Percentiles rank a stretch among this genome's conserved stretches.
Evolutionary conservation across 2,888 invertebrate species (phyloP).

Genomic region (Temnothorax ravouxi): DNA sequence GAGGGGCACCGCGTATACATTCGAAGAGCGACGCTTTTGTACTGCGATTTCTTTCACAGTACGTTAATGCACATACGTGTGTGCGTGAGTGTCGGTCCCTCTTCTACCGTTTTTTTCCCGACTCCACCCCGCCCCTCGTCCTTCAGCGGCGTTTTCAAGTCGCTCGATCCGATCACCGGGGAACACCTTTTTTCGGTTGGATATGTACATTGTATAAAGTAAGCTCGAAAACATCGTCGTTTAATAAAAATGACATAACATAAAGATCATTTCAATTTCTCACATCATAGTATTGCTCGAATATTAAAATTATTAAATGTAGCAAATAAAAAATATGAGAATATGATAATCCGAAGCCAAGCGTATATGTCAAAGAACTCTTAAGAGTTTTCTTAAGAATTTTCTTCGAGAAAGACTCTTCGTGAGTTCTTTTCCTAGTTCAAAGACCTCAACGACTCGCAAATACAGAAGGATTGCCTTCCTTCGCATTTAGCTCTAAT

Average conservation of each 20-base stretch:
- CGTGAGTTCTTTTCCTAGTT: neutral
- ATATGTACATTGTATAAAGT: constrained; percentile 30
- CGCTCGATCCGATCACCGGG: constrained; percentile 57
- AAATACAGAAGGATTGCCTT: constrained; percentile 4
- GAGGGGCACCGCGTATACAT: constrained; percentile 76
- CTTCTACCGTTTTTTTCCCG: constrained; percentile 72
- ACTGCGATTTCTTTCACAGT: constrained; percentile 80
- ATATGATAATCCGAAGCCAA: neutral
- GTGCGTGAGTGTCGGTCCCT: constrained; percentile 70
- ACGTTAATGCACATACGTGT: constrained; percentile 65
- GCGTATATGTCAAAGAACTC: neutral
- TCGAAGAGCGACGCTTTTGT: constrained; percentile 80
- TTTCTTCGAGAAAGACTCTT: neutral
- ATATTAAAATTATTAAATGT: neutral
- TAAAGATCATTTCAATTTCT: neutral
- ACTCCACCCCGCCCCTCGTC: constrained; percentile 59
- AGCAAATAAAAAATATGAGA: neutral
- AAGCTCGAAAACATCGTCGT: neutral
- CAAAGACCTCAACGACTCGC: constrained; percentile 17
- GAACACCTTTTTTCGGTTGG: constrained; percentile 34
- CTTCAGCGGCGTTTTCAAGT: constrained; percentile 58
- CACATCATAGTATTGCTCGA: neutral
- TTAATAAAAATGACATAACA: constrained; percentile 4
- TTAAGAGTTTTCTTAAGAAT: neutral
- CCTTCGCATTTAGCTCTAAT: constrained; percentile 41